phyloP scores from a whole-genome alignment of 1,140 invertebrate species.

The Episyrphus balteatus region DNA sequence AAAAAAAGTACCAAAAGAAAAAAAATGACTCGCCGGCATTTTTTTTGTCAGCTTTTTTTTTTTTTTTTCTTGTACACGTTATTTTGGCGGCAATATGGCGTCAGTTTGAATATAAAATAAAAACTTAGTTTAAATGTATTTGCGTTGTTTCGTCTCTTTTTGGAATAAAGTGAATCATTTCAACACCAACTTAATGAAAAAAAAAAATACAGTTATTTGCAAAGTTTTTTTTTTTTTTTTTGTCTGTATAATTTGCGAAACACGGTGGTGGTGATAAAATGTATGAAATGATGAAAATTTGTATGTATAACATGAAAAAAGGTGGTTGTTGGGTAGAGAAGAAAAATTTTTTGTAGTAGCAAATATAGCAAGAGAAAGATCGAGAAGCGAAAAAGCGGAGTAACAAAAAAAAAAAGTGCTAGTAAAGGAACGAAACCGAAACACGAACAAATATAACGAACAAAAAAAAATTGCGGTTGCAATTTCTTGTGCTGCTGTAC shows the following conservation, averaged over 20 bases:
- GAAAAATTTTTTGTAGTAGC: not conserved
- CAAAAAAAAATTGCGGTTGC: not conserved
- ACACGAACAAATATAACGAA: not conserved
- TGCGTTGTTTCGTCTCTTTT: not conserved
- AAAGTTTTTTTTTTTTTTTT: not conserved
- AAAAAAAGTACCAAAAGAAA: no score
- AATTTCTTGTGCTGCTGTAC: not conserved
- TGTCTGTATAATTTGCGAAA: not conserved
- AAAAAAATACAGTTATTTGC: not conserved
- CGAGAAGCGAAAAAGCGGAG: not conserved
- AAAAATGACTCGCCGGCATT: not conserved
- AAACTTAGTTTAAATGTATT: no score
- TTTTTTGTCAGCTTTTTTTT: not conserved
- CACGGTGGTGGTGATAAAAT: no score
- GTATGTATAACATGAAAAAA: not conserved
- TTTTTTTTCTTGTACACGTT: not conserved
- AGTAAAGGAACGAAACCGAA: no score
- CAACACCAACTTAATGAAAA: not conserved
- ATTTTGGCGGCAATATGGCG: not conserved
- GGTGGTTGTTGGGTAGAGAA: no score
- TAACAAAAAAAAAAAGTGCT: no score
- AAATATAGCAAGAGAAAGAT: not conserved
- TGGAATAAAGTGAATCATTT: not conserved
- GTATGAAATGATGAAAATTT: not conserved
- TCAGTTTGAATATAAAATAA: not conserved